Conservation (phyloP, 2,888 invertebrate genomes). For the Microctonus brassicae region DNA sequence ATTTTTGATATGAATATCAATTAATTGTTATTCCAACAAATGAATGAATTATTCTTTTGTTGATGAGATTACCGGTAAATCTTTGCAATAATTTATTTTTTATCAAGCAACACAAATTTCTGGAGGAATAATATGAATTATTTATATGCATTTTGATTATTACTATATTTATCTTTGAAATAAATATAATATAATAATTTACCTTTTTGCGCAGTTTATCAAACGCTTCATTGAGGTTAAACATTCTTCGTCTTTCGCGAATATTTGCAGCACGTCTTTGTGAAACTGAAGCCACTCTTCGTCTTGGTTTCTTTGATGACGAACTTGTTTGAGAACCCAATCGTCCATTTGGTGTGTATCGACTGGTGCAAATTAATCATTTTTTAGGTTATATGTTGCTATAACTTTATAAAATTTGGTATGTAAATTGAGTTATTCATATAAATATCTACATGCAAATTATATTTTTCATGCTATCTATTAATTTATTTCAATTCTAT, state of each 20-base stretch:
- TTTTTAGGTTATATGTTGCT: background rate
- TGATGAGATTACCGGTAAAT: background rate
- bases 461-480: too few relatives aligned
- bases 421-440: background rate
- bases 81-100: too few relatives aligned
- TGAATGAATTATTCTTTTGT: background rate
- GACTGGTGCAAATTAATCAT: constrained; percentile 48
- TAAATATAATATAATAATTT: too few relatives aligned
- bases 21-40: too few relatives aligned
- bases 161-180: constrained; percentile 7
- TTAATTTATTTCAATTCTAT: too few relatives aligned
- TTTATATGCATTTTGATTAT: too few relatives aligned
- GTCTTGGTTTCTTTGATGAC: constrained; percentile 81
- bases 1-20: too few relatives aligned
- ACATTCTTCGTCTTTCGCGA: constrained; percentile 93
- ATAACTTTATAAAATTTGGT: background rate
- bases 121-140: too few relatives aligned
- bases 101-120: too few relatives aligned
- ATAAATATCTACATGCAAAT: too few relatives aligned
- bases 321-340: constrained; percentile 63
- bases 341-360: constrained; percentile 64
- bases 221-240: constrained; percentile 95
- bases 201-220: constrained; percentile 92
- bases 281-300: constrained; percentile 90
- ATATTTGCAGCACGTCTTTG: constrained; percentile 94